These are phyloP conservation scores for Ostrea denselamellosa DNA, from an alignment of 1,140 invertebrate genomes.

Conservation along the genomic window DNA sequence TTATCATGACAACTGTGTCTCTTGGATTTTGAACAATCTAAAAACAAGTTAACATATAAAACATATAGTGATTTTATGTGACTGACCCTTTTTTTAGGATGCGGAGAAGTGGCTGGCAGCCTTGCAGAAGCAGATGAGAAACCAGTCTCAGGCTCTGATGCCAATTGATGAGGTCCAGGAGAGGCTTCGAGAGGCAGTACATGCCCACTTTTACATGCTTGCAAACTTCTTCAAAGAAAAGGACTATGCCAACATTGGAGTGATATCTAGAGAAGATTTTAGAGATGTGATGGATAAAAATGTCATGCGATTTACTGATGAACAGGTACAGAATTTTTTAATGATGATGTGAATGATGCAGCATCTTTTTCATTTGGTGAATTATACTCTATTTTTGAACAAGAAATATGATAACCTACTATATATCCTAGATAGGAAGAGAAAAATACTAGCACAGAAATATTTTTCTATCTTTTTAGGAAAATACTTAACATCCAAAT, in stretches of 20 bases:
- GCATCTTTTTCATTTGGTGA: too few species aligned
- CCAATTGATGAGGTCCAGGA: constrained; percentile 67
- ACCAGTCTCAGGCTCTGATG: constrained; percentile 58
- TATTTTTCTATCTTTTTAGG: too few species aligned
- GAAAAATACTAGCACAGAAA: too few species aligned
- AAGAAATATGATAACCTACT: too few species aligned
- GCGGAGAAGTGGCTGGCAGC: constrained; percentile 65
- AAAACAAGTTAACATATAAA: too few species aligned
- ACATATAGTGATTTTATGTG: not conserved
- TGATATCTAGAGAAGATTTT: constrained; percentile 74
- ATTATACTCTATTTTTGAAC: too few species aligned
- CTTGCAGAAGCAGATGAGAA: constrained; percentile 59
- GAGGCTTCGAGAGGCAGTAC: constrained; percentile 69
- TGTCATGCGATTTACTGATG: constrained; percentile 71
- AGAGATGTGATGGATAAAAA: constrained; percentile 67
- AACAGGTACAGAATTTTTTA: constrained; percentile 65
- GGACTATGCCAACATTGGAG: constrained; percentile 76
- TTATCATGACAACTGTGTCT: too few species aligned
- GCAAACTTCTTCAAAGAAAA: constrained; percentile 67
- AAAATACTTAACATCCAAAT: too few species aligned
- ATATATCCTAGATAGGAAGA: too few species aligned
- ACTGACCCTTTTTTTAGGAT: constrained; percentile 54
- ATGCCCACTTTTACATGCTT: constrained; percentile 66
- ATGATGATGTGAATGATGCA: too few species aligned
- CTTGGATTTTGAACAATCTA: too few species aligned